These are phyloP conservation scores for Apis florea DNA, from an alignment of 1,140 invertebrate species.

Conservation along the genomic window DNA sequence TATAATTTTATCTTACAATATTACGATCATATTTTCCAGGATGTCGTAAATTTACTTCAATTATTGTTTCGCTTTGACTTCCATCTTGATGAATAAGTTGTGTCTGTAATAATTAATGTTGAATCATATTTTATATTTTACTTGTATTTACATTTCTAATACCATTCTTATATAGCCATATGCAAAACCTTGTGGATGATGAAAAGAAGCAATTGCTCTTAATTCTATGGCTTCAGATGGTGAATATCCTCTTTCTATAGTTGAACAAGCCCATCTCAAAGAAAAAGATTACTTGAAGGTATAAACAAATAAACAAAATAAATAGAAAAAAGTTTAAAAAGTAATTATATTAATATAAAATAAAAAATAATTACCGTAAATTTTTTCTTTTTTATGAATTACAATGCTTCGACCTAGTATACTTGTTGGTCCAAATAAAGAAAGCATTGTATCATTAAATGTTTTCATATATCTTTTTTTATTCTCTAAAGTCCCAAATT, in stretches of 20 bases:
- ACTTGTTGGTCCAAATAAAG: constrained; percentile 90
- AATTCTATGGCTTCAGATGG: constrained; percentile 92
- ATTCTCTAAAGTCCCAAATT: constrained; percentile 89
- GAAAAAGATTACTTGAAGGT: not conserved
- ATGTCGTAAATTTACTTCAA: constrained; percentile 93
- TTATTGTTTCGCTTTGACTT: constrained; percentile 91
- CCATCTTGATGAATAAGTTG: constrained; percentile 94
- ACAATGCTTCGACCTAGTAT: constrained; percentile 94
- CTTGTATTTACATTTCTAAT: constrained; percentile 28
- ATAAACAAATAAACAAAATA: not conserved
- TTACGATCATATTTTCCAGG: constrained; percentile 91
- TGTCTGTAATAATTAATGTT: constrained; percentile 80
- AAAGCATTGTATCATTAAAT: constrained; percentile 92
- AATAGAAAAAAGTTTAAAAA: too few relatives aligned
- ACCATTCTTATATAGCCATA: constrained; percentile 94
- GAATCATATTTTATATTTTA: not conserved
- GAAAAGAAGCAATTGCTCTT: constrained; percentile 93
- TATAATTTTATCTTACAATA: constrained; percentile 82
- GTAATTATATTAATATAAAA: too few relatives aligned
- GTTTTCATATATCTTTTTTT: constrained; percentile 81
- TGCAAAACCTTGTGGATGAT: constrained; percentile 92
- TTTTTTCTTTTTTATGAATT: constrained; percentile 87
- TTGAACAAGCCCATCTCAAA: constrained; percentile 90
- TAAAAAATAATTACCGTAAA: constrained; percentile 71
- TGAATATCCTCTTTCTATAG: constrained; percentile 91